Conservation (phyloP, 2,113 vertebrate genomes). For the Tapirus terrestris region DNA sequence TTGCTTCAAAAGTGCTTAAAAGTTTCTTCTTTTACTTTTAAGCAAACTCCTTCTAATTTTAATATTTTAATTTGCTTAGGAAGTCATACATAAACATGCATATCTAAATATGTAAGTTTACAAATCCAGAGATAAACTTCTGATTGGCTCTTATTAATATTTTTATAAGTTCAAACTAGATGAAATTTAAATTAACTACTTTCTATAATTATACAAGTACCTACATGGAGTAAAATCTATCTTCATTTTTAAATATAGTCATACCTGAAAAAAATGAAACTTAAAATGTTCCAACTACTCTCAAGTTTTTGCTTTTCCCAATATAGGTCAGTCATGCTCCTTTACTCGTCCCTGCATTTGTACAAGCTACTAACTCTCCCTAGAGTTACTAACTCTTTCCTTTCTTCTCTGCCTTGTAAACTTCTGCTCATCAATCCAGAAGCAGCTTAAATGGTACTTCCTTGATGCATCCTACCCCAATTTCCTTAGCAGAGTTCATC, state of each 20-base stretch:
- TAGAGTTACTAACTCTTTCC: background rate
- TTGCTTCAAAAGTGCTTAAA: background rate
- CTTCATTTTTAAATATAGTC: conserved; percentile 17
- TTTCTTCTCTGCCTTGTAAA: background rate
- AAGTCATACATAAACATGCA: background rate
- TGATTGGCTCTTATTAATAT: background rate
- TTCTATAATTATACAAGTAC: background rate
- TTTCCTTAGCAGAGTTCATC: background rate
- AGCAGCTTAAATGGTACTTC: background rate
- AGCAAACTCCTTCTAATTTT: background rate
- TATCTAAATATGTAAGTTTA: background rate
- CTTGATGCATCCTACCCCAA: background rate
- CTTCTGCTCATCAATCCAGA: background rate
- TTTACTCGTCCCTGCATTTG: background rate
- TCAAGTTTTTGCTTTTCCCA: background rate
- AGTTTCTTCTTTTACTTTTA: background rate
- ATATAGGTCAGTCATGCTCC: background rate
- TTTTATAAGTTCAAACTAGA: background rate
- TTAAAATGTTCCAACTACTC: background rate
- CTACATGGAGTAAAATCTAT: background rate
- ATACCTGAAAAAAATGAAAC: background rate
- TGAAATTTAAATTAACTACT: background rate
- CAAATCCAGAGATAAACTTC: background rate
- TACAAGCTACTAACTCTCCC: background rate
- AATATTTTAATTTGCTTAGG: background rate